Evolutionary conservation across 2,888 invertebrate genomes (phyloP), one percentile per base, ranked within the genome.

Genomic region (Thumatha senex): DNA sequence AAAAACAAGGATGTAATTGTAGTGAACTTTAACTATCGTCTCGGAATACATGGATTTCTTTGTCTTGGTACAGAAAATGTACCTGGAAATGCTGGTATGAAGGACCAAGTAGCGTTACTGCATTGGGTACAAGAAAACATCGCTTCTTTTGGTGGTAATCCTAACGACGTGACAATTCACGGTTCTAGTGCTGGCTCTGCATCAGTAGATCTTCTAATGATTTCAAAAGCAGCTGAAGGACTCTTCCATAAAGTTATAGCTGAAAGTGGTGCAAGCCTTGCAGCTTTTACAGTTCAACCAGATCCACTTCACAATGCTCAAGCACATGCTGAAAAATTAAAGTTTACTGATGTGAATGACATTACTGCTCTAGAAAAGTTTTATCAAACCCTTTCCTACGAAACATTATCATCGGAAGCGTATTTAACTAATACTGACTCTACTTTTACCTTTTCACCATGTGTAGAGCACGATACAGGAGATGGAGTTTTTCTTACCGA

Each of bases 61-160:
- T 74, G 76, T 40, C 59, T 77, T 0, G 76, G 78, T 0, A 79
- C 76, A 0, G 49, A 69, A 13, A 70, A 70, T 13, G 46, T 43
- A 7, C 78, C 80, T 0, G 79, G 80, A 2, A 80, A 80, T 34
- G 80, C 74, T 4, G 79, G 78, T 0, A 66, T 80, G 70, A 80
- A 79, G 45, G 80, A 82, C 40, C 76, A 77, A 59, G 67, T 80
- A 2, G 72, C 74, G 0, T 47, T 70, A 0, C 48, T 81, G 0
- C 66, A 67, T 0, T 81, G 80, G 81, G 77, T 81, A 0, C 60
- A 72, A 7, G 56, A 68, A 11, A 81, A 81, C 36, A 80, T 81
- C 2, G 75, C 61, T 0, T 58, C 35, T 9, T 80, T 78, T 12
- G 79, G 80, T 3, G 80, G 79, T 8, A 76, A 81, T 46, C 76